Base-by-base conservation (phyloP, 2,888 invertebrate genomes). In the Cephus nigrinus region DNA sequence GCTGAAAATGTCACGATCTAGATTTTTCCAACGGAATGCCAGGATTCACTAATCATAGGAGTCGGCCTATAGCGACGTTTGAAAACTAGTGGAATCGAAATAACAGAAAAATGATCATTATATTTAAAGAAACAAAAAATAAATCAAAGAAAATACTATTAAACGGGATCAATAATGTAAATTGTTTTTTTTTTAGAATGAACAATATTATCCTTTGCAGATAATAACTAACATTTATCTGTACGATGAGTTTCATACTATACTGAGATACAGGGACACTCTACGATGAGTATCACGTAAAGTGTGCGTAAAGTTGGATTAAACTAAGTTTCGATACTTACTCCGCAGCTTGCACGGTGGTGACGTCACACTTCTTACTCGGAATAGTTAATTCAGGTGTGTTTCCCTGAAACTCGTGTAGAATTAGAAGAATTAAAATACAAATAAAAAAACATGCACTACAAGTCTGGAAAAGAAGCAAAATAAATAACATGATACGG, bases 381-480 rank as follows among this genome's bases (percentile, higher is more conserved):
- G 83, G 79, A 74, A 83, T 79, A 78, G 85, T 85, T 72, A 86
- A 78, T 71, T 81, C 82, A 23, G 85, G 77, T 2, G 84, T 79
- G 80, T 87, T 87, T 80, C 88, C 88, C 89, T 89, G 88, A 86
- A 89, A 89, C 84, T 88, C 84, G 80, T 84, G 32, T 84, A 74
- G 81, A 81, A 86, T 88, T 87, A 87, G 84, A 80, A 86, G 80
- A 73, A 82, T 83, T 83, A 83, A 86, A 79, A 82, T 81, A 81
- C 75, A 82, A 80, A 76, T 36, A 79, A 71, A 76, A 76, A 75
- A 76, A 77, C 84, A 84, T 87, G 83, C 84, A 85, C 82, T 84
- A 85, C 83, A 75, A 31, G 84, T 82, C 83, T 82, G 81, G 84
- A 79, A 77, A 84, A 84, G 71, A 75, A 40, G 36, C 72, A 75